phyloP scores from a whole-genome alignment of 2,888 invertebrate genomes.

The Caenorhabditis sulstoni region DNA sequence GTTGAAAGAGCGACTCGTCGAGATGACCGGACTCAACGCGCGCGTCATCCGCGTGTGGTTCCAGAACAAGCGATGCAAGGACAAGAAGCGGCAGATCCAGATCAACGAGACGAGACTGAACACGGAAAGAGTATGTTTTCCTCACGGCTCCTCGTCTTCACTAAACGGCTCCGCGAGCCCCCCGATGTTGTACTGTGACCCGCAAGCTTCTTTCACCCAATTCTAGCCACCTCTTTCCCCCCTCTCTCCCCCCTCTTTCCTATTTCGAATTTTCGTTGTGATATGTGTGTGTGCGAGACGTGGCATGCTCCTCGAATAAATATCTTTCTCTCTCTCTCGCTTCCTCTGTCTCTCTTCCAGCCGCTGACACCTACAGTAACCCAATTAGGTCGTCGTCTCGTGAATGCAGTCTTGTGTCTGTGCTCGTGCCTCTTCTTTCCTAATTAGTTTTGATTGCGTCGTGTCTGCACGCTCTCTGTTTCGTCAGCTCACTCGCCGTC shows the following conservation, averaged over 20 bases:
- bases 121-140: conserved; percentile 90
- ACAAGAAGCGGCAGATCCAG: conserved; percentile 96
- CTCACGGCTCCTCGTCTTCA: no score
- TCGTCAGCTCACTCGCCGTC: conserved; percentile 18
- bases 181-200: conserved; percentile 53
- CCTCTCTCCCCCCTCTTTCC: conserved; percentile 4
- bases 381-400: no score
- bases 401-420: conserved; percentile 14
- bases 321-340: not conserved
- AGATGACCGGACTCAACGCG: conserved; percentile 96
- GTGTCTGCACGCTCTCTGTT: conserved; percentile 21
- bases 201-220: conserved; percentile 4
- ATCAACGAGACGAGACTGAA: conserved; percentile 96
- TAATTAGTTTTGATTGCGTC: conserved; percentile 52
- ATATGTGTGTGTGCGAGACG: conserved; percentile 16
- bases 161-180: not conserved
- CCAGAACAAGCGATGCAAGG: conserved; percentile 94
- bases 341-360: conserved; percentile 6
- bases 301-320: conserved; percentile 33
- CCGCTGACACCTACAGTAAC: conserved; percentile 45
- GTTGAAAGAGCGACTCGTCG: conserved; percentile 99
- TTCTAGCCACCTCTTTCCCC: not conserved
- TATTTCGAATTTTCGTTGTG: conserved; percentile 11
- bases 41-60: conserved; percentile 99
- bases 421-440: not conserved